phyloP scores from a whole-genome alignment of 1,140 invertebrate genomes.

The Cyrtorhinus lividipennis region DNA sequence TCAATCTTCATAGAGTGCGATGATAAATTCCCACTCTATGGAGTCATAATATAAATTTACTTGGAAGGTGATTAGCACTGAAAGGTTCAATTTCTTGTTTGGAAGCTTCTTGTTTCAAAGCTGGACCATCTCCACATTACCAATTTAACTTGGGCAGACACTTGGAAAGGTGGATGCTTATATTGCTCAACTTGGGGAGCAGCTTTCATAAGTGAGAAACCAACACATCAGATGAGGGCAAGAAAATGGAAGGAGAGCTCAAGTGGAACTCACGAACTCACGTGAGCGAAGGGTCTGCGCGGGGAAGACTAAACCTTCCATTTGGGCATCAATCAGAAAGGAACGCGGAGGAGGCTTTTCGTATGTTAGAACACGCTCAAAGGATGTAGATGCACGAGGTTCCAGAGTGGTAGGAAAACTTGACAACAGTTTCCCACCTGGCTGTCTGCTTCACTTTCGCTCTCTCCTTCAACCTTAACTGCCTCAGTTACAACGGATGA shows the following conservation, averaged over 20 bases:
- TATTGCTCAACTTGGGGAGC: background rate
- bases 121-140: background rate
- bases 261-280: background rate
- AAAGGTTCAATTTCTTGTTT: too few species aligned
- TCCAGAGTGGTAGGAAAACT: background rate
- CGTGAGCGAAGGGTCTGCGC: background rate
- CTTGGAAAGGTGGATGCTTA: too few species aligned
- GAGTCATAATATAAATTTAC: too few species aligned
- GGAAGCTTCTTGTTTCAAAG: too few species aligned
- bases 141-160: background rate
- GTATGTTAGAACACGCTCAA: background rate
- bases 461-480: background rate
- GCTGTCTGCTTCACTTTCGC: background rate
- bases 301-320: background rate
- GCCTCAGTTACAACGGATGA: background rate
- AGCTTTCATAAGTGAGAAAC: background rate
- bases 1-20: too few species aligned
- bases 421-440: background rate
- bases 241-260: background rate
- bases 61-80: too few species aligned
- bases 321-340: constrained; percentile 1
- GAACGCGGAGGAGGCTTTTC: background rate
- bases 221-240: background rate
- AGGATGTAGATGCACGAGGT: background rate
- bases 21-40: too few species aligned